Conservation (phyloP, 2,113 vertebrate species). For the Galeopterus variegatus region DNA sequence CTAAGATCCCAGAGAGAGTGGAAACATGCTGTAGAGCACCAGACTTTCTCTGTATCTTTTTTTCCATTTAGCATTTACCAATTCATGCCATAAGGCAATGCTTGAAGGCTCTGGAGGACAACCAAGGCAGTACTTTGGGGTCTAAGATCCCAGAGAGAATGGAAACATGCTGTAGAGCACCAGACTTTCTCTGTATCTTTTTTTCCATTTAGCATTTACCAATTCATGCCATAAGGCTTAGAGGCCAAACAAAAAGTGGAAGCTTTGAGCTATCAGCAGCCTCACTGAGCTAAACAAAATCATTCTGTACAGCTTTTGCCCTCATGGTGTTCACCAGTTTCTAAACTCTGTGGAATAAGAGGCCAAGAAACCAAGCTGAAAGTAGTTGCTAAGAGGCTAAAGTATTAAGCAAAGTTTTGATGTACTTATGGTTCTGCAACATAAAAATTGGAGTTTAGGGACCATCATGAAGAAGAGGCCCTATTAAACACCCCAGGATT, state of each 20-base stretch:
- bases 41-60: not conserved
- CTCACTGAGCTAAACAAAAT: constrained; percentile 1
- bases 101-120: not conserved
- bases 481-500: not conserved
- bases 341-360: not conserved
- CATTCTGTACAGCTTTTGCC: not conserved
- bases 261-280: not conserved
- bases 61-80: constrained; percentile 26
- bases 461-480: not conserved
- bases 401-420: not conserved
- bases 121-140: not conserved
- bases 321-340: not conserved
- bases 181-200: not conserved
- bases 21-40: not conserved
- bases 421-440: not conserved
- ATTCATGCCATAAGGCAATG: not conserved
- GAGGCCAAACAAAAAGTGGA: not conserved
- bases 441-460: not conserved
- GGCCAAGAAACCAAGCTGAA: constrained; percentile 41
- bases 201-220: constrained; percentile 24
- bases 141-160: not conserved
- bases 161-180: not conserved
- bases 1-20: not conserved
- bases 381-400: not conserved
- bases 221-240: not conserved